phyloP scores from a whole-genome alignment of 2,113 vertebrate species.

The Peromyscus californicus region DNA sequence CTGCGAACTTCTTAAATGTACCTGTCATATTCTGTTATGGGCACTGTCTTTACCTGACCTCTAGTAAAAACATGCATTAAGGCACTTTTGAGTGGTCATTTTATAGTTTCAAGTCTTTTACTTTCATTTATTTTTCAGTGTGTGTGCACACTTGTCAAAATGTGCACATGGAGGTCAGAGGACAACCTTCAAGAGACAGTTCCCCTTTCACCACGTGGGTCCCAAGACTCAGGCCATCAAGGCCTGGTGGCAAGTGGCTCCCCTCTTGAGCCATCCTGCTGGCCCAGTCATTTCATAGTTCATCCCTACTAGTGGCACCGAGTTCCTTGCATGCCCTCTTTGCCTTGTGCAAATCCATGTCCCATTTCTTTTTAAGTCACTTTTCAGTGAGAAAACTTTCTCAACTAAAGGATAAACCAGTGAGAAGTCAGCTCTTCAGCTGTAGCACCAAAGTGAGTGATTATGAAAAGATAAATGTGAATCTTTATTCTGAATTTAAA shows the following conservation, averaged over 20 bases:
- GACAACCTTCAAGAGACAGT: too few species aligned
- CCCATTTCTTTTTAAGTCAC: neutral
- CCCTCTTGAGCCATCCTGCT: neutral
- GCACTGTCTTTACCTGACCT: neutral
- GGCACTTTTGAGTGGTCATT: conserved; percentile 5
- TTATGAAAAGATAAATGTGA: neutral
- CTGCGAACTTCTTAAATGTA: neutral
- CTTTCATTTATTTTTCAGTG: neutral
- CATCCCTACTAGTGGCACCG: neutral
- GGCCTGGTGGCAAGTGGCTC: neutral
- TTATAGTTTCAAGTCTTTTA: neutral
- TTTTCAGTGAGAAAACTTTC: conserved; percentile 11
- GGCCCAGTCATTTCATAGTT: neutral
- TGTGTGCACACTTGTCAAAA: neutral
- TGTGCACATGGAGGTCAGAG: neutral
- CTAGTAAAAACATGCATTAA: neutral
- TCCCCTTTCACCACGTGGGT: neutral
- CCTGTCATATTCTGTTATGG: neutral
- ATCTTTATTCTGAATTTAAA: conserved; percentile 34
- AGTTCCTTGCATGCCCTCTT: neutral
- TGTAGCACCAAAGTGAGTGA: neutral
- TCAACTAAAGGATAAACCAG: neutral
- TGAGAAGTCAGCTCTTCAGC: neutral
- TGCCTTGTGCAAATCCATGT: neutral
- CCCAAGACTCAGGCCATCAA: neutral